phyloP scores from a whole-genome alignment of 2,888 invertebrate genomes.

The Penaeus monodon region DNA sequence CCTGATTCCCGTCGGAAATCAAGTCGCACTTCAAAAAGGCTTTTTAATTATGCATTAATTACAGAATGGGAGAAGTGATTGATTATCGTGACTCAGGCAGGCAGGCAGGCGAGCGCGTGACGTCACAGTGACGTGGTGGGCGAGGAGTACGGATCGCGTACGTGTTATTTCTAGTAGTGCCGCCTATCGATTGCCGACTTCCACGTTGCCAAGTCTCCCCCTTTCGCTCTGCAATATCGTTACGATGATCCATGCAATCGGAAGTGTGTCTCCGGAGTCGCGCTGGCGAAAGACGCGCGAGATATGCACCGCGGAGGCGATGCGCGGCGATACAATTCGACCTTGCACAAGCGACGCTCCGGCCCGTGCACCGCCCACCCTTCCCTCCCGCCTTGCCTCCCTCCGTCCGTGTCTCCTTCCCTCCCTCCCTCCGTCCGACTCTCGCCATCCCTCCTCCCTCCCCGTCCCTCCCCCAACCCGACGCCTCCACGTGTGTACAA shows the following conservation, averaged over 20 bases:
- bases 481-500: conserved; percentile 30
- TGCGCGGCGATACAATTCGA: no score
- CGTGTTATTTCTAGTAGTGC: conserved; percentile 46
- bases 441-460: no score
- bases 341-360: no score
- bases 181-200: conserved; percentile 36
- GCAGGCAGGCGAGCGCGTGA: conserved; percentile 16
- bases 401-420: no score
- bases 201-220: conserved; percentile 37
- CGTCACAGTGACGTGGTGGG: conserved; percentile 37
- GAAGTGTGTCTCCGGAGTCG: no score
- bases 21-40: no score
- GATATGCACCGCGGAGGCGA: no score
- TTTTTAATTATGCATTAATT: neutral
- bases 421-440: no score
- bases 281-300: no score
- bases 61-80: neutral
- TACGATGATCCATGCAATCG: conserved; percentile 10
- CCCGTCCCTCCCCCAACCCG: neutral
- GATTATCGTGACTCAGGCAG: neutral
- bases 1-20: no score
- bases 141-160: conserved; percentile 41
- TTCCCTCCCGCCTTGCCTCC: no score
- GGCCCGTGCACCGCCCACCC: no score
- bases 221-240: conserved; percentile 4